These are phyloP conservation scores for Perca flavescens DNA, from an alignment of 2,113 vertebrate species.

Conservation along the genomic window DNA sequence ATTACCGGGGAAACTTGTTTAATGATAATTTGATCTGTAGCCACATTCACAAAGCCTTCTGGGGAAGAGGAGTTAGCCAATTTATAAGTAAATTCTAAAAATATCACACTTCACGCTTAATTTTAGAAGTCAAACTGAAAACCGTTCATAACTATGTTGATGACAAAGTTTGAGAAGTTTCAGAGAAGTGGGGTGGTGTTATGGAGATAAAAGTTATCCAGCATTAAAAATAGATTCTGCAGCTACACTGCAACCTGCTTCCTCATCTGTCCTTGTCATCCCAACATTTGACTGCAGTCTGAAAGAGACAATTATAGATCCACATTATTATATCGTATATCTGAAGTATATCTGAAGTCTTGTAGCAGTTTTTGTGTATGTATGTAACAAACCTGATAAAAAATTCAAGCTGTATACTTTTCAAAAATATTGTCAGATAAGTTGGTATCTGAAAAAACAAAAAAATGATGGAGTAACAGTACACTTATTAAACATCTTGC, in stretches of 20 bases:
- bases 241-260: constrained; percentile 21
- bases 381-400: background rate
- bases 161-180: constrained; percentile 37
- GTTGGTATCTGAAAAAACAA: background rate
- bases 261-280: constrained; percentile 27
- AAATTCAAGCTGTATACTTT: background rate
- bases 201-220: constrained; percentile 46
- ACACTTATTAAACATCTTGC: background rate
- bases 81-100: constrained; percentile 60
- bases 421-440: constrained; percentile 8
- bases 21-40: constrained; percentile 68
- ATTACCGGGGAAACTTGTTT: constrained; percentile 62
- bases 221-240: constrained; percentile 57
- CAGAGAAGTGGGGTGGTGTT: constrained; percentile 2
- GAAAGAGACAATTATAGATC: constrained; percentile 20
- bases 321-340: background rate
- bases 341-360: background rate
- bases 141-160: constrained; percentile 20
- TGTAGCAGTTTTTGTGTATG: constrained; percentile 6
- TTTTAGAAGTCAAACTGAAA: constrained; percentile 53
- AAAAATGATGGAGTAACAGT: too few species aligned
- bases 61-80: constrained; percentile 57
- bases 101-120: constrained; percentile 39
- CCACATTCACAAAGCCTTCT: constrained; percentile 49
- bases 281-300: constrained; percentile 26